Evolutionary conservation across 2,113 vertebrate species (phyloP), one percentile per base, ranked within the genome.

Genomic region (Hippocampus guttulatus): DNA sequence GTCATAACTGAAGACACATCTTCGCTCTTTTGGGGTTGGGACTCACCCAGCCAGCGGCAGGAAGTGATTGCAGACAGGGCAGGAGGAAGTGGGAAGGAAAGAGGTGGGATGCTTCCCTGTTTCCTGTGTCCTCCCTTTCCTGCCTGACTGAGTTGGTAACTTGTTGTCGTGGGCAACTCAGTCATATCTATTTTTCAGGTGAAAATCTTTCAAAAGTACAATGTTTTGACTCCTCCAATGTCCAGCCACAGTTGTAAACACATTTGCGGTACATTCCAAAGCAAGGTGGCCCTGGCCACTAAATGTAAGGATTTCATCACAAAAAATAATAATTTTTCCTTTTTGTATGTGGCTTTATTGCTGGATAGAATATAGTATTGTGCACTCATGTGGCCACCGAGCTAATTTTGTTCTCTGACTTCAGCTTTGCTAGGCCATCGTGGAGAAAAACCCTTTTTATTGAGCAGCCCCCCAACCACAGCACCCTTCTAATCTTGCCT

Each of bases 101-200:
- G 33, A 40, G 33, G 61, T 21, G 61, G 61, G 16, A 63, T 40
- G 9, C 61, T n/a, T 63, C 18, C 61, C 61, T 41, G 20, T 30
- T 63, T 63, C 33, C 61, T 63, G 18, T 41, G 16, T 40, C 61
- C 33, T 63, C 30, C 60, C 60, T 63, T 63, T 40, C 33, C 61
- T n/a, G 61, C 20, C 20, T 3, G 18, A 33, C 16, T 16, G 47
- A 49, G 15, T 16, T 15, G 47, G 47, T 49, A 15, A 49, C 47
- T 49, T 49, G 14, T 4, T 18, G 47, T 5, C 47, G 15, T 49
- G 18, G 14, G 33, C 14, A 3, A 49, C 47, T 49, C 5, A 49
- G 12, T 38, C 15, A 49, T 5, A 49, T 49, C 14, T 45, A 45
- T 45, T 5, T 49, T 49, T 49, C 47, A 14, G 15, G 5, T 15